Evolutionary conservation across 2,888 invertebrate species (phyloP), one percentile per base, ranked within the genome.

Genomic region (Clanis bilineata): DNA sequence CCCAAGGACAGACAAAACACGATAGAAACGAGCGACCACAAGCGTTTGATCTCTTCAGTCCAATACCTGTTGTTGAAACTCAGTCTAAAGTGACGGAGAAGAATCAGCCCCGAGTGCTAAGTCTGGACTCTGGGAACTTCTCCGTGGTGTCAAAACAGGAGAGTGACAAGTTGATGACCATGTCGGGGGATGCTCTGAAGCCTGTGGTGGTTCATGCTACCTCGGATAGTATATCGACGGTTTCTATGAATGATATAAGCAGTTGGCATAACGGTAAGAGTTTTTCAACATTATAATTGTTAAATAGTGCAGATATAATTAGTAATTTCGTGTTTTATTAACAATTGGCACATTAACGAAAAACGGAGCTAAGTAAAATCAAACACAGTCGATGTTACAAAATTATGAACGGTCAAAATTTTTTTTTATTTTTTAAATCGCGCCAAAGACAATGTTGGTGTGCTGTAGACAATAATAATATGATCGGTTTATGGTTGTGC

Each of bases 201-300:
- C 90, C 90, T 0, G 82, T 88, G 0, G 81, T 82, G 0, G 77
- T 83, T 0, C 86, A 90, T 61, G 79, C 82, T 0, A 86, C 87
- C 0, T 85, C 88, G 0, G 91, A 93, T 56, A 91, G 85, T 36
- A 88, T 92, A 67, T 89, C 92, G 1, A 89, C 93, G 32, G 92
- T 93, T 18, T 93, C 93, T 15, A 93, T 93, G 80, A 92, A 93
- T 68, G 95, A 95, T 82, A 93, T 95, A 47, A 95, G 94, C 72
- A 94, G 93, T 63, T 95, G 95, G 95, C 93, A 95, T 77, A 94
- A 94, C 91, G 92, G 89, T 87, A 57, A 81, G 84, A 72, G 10
- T 28, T 18, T 23, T n/a, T n/a, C n/a, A n/a, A n/a, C n/a, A n/a
- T n/a, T n/a, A n/a, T n/a, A n/a, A n/a, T n/a, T n/a, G n/a, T n/a